A percentile compares a stretch with the other conserved stretches of the same genome.
These are phyloP conservation scores for Pedionomus torquatus DNA, from an alignment of 2,113 vertebrate species.

Conservation along the genomic window DNA sequence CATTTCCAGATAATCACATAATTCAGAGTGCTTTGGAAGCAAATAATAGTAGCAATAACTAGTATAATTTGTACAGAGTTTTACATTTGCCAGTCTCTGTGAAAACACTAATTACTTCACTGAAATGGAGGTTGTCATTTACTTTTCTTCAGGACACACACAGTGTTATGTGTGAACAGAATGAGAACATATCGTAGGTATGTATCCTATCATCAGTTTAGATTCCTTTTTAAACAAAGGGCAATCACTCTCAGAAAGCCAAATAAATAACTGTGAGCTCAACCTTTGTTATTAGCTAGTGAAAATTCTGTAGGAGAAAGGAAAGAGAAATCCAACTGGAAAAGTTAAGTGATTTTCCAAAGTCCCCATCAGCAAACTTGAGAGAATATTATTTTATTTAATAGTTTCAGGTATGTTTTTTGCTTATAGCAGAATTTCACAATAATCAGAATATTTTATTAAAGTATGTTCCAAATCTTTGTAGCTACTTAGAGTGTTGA, in stretches of 20 bases:
- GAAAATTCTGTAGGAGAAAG: neutral
- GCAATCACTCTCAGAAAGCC: neutral
- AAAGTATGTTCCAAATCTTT: neutral
- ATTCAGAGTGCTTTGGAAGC: neutral
- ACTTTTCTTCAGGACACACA: neutral
- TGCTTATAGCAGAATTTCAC: neutral
- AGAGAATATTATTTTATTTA: neutral
- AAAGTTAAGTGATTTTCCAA: neutral
- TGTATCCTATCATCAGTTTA: neutral
- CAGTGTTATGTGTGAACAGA: neutral
- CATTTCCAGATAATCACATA: neutral
- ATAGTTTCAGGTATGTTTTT: neutral
- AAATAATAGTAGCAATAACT: neutral
- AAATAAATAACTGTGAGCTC: neutral
- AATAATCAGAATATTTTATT: neutral
- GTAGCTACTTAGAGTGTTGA: neutral
- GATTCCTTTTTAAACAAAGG: neutral
- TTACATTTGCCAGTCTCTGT: neutral
- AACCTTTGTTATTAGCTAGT: neutral
- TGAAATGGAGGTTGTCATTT: neutral
- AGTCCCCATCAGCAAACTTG: accelerated
- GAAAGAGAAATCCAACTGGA: neutral
- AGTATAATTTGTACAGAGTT: neutral
- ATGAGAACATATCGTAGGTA: neutral
- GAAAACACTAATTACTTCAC: conserved; percentile 8